Evolutionary conservation across 2,888 invertebrate genomes (phyloP).

Genomic region (Lydus trimaculatus): DNA sequence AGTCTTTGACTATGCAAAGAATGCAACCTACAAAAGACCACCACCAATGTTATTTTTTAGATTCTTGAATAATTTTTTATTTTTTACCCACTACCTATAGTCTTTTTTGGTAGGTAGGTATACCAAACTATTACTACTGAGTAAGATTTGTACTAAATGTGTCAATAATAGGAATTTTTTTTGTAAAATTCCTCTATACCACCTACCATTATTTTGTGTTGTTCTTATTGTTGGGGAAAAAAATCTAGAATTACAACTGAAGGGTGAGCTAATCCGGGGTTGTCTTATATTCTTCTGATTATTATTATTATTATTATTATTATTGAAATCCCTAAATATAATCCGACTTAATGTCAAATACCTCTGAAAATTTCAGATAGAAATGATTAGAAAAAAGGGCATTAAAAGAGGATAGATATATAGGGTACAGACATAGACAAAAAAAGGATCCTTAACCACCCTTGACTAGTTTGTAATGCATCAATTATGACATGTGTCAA

Average conservation of each 20-base stretch:
- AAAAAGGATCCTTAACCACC: background rate
- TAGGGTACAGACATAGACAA: background rate
- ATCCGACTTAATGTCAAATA: conserved; percentile 4
- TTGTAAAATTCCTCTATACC: no score
- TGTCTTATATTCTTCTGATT: background rate
- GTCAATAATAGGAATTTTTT: no score
- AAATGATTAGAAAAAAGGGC: background rate
- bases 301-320: background rate
- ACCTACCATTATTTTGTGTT: no score
- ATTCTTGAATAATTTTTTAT: no score
- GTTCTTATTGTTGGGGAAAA: no score
- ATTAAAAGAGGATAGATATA: background rate
- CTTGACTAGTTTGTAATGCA: conserved; percentile 16
- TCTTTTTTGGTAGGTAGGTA: no score
- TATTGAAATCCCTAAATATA: background rate
- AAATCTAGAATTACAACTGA: no score
- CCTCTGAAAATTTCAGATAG: background rate
- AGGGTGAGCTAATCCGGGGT: no score
- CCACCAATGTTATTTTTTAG: conserved; percentile 1
- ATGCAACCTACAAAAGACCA: background rate
- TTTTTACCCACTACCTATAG: no score
- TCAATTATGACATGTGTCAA: conserved; percentile 33
- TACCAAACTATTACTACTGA: no score
- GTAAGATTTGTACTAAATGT: no score
- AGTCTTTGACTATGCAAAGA: conserved; percentile 2